These are phyloP conservation scores for Gavia stellata DNA, from an alignment of 2,113 vertebrate species.

Conservation along the genomic window DNA sequence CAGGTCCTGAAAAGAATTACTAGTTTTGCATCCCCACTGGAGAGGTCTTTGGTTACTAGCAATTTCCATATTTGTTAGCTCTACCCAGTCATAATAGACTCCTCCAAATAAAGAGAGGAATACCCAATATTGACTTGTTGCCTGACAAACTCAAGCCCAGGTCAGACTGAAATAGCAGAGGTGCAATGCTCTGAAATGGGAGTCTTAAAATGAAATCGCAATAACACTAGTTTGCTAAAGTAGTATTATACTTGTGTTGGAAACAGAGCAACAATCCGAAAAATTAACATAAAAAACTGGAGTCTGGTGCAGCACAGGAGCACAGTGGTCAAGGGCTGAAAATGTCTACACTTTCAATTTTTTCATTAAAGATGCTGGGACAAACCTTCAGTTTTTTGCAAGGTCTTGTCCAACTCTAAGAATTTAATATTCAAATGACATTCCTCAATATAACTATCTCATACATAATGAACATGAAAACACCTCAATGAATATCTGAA, in stretches of 20 bases:
- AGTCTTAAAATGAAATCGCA: neutral
- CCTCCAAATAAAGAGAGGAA: neutral
- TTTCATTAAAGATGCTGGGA: neutral
- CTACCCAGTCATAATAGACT: neutral
- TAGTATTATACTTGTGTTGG: neutral
- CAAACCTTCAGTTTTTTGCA: neutral
- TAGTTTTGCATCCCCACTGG: neutral
- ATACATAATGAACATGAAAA: neutral
- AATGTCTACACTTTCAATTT: neutral
- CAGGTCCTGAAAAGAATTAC: neutral
- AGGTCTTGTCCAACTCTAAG: neutral
- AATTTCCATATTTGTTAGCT: neutral
- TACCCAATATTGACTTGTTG: neutral
- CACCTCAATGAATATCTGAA: neutral
- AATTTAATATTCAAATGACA: neutral
- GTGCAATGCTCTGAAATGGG: neutral
- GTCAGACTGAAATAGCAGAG: neutral
- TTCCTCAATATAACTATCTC: neutral
- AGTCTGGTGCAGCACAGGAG: neutral
- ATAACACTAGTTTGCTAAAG: neutral
- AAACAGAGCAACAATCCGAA: neutral
- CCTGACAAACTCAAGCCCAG: neutral
- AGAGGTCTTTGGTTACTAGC: neutral
- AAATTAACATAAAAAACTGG: neutral
- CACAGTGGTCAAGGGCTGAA: neutral